These are phyloP conservation scores for Cynoglossus semilaevis DNA, from an alignment of 2,113 vertebrate species.

Conservation along the genomic window DNA sequence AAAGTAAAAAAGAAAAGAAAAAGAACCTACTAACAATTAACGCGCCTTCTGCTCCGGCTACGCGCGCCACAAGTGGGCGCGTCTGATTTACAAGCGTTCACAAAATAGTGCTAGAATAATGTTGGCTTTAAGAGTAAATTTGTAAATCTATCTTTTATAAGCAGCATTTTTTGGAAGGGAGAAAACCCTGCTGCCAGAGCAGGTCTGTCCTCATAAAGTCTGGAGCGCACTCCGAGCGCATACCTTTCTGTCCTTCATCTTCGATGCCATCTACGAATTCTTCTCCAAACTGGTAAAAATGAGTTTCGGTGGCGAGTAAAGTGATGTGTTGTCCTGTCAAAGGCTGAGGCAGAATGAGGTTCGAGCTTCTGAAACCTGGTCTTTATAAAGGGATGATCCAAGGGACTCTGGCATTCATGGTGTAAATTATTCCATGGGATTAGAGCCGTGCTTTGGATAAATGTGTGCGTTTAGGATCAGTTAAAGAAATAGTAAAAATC, in stretches of 20 bases:
- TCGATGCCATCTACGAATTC: slow-evolving; percentile 82
- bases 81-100: not conserved
- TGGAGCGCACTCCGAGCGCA: slow-evolving; percentile 47
- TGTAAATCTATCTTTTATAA: no score
- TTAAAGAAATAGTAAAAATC: slow-evolving; percentile 82
- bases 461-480: slow-evolving; percentile 91
- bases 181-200: no score
- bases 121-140: no score
- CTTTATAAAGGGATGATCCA: slow-evolving; percentile 88
- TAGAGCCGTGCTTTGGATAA: slow-evolving; percentile 82
- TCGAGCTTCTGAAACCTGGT: slow-evolving; percentile 39
- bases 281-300: slow-evolving; percentile 21
- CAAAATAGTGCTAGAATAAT: no score
- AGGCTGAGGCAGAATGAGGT: slow-evolving; percentile 71
- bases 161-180: no score
- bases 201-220: slow-evolving; percentile 19
- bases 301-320: slow-evolving; percentile 11
- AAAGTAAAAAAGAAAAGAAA: not conserved
- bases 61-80: slow-evolving; percentile 6
- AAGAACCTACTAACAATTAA: no score
- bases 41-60: slow-evolving; percentile 10
- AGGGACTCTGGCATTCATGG: slow-evolving; percentile 79
- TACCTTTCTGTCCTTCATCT: slow-evolving; percentile 93
- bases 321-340: slow-evolving; percentile 38
- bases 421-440: slow-evolving; percentile 90